Evolutionary conservation across 2,888 invertebrate species (phyloP), one percentile per base, ranked within the genome.

Genomic region (Cancer borealis): DNA sequence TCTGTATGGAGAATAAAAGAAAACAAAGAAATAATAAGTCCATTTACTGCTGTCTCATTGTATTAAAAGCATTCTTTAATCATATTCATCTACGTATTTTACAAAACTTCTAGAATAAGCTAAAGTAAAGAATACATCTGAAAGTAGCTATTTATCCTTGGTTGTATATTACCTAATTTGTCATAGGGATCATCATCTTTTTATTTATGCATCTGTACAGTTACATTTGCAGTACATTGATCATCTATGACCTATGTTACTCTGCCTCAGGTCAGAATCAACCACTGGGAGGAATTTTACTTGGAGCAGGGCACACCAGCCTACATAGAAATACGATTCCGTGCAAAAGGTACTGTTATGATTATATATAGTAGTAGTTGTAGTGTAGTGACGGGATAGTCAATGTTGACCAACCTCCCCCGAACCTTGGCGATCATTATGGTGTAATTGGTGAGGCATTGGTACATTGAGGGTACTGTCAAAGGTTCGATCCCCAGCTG

Each of bases 301-400:
- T 3, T 91, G 73, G 0, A 17, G 73, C 12, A 66, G 73, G 92
- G 47, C 79, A 92, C 46, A 3, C 92, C 92, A 0, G 26, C 92
- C 0, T 92, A 92, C 79, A 4, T 92, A 21, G 92, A 92, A n/a
- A 47, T 92, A 26, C 30, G 66, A 8, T 92, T 92, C 14, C 73
- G 73, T 12, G 8, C 73, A 8, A n/a, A 17, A 45, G 92, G 92
- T 92, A 79, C 17, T 0, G 60, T 60, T 60, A 60, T 60, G 54
- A 14, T 54, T 21, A 4, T 3, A 60, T 39, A 17, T 21, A 60
- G 21, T 17, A 60, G 54, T 54, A 17, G 3, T 21, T 60, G 60
- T 60, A 60, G 3, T 21, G 60, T 21, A 60, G 60, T 21, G 12
- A 17, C 17, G 39, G 2, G 39, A 39, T 39, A 39, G 39, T 39